phyloP scores from a whole-genome alignment of 2,888 invertebrate species.

The Cryptus viduatorius region DNA sequence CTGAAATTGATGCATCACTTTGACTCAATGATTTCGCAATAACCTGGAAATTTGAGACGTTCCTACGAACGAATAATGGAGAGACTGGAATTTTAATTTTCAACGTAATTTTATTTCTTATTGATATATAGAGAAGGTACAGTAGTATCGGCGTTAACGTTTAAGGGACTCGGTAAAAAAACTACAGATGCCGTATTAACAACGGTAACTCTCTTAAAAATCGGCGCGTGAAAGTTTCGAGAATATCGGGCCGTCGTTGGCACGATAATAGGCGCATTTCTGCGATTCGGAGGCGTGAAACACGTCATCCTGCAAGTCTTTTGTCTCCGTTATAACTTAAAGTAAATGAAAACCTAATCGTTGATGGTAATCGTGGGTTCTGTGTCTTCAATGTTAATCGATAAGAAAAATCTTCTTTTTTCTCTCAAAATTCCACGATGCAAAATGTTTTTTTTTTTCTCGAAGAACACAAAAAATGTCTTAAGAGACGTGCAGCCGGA shows the following conservation, averaged over 20 bases:
- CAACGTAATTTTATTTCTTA: slow-evolving; percentile 31
- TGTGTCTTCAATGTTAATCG: neutral
- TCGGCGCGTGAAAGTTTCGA: slow-evolving; percentile 80
- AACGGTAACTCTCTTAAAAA: slow-evolving; percentile 81
- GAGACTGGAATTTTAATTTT: slow-evolving; percentile 1
- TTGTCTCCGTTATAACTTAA: neutral
- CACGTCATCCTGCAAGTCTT: slow-evolving; percentile 79
- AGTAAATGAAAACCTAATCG: neutral
- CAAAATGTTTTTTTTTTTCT: neutral
- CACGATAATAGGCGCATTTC: slow-evolving; percentile 73
- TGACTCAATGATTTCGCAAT: neutral
- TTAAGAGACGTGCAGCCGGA: slow-evolving; percentile 7
- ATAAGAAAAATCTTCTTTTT: neutral
- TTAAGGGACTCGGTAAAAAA: slow-evolving; percentile 80
- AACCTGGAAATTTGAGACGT: neutral
- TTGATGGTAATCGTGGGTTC: neutral
- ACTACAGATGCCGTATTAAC: slow-evolving; percentile 80
- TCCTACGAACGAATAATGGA: neutral
- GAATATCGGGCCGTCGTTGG: slow-evolving; percentile 78
- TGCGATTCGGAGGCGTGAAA: slow-evolving; percentile 77
- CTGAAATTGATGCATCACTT: neutral
- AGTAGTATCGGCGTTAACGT: slow-evolving; percentile 72
- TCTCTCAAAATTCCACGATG: neutral
- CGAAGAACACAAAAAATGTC: neutral
- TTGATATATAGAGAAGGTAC: slow-evolving; percentile 32